Percentiles rank a stretch among this genome's conserved stretches.
Evolutionary conservation across 2,113 vertebrate species (phyloP).

Genomic region (Hypanus sabinus): DNA sequence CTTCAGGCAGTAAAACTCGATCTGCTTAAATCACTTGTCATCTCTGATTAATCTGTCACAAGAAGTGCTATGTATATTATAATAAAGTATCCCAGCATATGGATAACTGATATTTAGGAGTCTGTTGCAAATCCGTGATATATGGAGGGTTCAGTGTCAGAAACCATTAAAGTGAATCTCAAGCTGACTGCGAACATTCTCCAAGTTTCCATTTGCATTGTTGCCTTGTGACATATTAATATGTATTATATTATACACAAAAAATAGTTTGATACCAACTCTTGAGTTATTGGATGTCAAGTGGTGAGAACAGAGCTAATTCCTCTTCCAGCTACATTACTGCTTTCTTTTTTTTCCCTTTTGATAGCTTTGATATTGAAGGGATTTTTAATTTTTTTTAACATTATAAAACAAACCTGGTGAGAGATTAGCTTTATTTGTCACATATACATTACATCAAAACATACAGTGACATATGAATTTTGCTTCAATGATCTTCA

Average conservation of each 20-base stretch:
- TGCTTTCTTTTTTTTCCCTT: not conserved
- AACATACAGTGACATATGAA: no score
- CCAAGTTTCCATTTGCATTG: not conserved
- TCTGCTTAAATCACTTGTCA: conserved; percentile 28
- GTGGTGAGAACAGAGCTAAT: not conserved
- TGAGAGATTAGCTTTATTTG: no score
- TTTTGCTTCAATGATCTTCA: no score
- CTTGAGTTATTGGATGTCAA: not conserved
- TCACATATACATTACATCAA: no score
- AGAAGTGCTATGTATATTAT: conserved; percentile 15
- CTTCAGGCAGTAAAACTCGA: not conserved
- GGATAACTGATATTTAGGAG: conserved; percentile 23
- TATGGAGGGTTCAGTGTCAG: conserved; percentile 21
- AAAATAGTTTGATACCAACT: not conserved
- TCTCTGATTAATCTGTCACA: conserved; percentile 32
- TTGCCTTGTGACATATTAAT: not conserved
- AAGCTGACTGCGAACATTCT: not conserved
- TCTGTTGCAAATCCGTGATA: not conserved
- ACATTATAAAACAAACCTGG: no score
- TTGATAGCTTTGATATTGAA: not conserved
- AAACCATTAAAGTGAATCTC: conserved; percentile 1
- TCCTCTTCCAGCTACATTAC: not conserved
- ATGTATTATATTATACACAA: not conserved
- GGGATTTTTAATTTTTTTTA: no score
- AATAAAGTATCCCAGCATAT: conserved; percentile 23